Evolutionary conservation across 2,797 vertebrate species (phyloP), one percentile per base, ranked within the genome.

Genomic region (Pipistrellus pipistrellus): DNA sequence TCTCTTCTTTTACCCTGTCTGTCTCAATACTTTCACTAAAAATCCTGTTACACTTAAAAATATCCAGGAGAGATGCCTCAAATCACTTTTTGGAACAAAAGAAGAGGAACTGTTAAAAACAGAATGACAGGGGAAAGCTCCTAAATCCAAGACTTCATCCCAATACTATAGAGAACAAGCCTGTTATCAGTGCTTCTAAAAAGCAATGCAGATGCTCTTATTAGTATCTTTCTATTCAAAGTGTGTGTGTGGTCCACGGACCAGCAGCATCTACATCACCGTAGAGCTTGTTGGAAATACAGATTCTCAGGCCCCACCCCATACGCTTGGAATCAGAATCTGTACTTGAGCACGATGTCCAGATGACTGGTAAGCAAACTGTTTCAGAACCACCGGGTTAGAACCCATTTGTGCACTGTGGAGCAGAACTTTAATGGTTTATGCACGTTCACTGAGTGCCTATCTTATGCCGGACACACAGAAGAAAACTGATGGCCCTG

Each of bases 11-110:
- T 41, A 89, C 21, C 2, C 20, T 53, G 72, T 32, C 73, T 91
- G 23, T n/a, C 53, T 90, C 23, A 76, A 21, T 55, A 18, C 53
- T 91, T 89, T 77, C 59, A 85, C 51, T 91, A 86, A 88, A 88
- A 94, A 86, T 73, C 35, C 30, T 88, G 9, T 51, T 85, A 89
- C 17, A 92, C 11, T 20, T 41, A 64, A 89, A 89, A 84, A 32
- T n/a, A 92, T 48, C 53, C 71, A 38, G 51, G 48, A 44, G 91
- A 80, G n/a, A 78, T 32, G 78, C 20, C 35, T 89, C 38, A 44
- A 73, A 78, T 66, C 32, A 62, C 13, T 62, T 91, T 88, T 77
- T 59, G 35, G 23, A 83, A 88, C 21, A 82, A 77, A 91, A 82
- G 2, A 83, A 83, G 53, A 91, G 27, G 4, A 95, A 81, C 2